These are phyloP conservation scores for Sylvilagus floridanus DNA, from an alignment of 2,797 vertebrate genomes.

Conservation along the genomic window DNA sequence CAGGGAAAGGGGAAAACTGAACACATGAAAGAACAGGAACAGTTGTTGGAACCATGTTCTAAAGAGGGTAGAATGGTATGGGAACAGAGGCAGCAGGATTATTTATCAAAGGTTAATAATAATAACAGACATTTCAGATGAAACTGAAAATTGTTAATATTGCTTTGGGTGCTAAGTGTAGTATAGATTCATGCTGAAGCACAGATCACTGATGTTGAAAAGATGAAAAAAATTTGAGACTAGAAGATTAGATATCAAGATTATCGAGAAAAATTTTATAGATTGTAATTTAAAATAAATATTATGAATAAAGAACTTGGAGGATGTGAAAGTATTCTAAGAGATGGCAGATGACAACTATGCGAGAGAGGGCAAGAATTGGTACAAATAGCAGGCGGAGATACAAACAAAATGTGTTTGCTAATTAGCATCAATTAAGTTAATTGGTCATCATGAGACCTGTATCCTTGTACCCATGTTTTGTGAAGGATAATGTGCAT, in stretches of 20 bases:
- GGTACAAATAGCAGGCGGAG: background rate
- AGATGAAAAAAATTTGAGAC: background rate
- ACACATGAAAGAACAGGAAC: background rate
- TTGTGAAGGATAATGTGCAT: background rate
- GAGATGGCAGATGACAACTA: background rate
- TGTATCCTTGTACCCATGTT: background rate
- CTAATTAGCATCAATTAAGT: background rate
- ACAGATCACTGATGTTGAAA: background rate
- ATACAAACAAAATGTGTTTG: background rate
- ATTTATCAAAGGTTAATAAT: background rate
- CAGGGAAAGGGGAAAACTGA: background rate
- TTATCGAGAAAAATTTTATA: background rate
- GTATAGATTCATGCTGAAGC: background rate
- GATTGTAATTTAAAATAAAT: background rate
- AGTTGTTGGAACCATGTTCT: background rate
- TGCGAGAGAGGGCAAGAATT: background rate
- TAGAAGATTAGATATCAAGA: background rate
- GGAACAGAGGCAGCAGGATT: background rate
- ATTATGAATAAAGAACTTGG: constrained; percentile 6
- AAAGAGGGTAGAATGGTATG: background rate
- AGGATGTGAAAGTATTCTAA: background rate
- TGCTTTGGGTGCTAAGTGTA: background rate
- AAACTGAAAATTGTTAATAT: background rate
- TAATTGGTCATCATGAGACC: constrained; percentile 12
- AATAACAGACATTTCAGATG: background rate